Percentiles rank a stretch among this genome's conserved stretches.
phyloP scores from a whole-genome alignment of 2,888 invertebrate genomes.

The Lordiphosa andalusiaca region DNA sequence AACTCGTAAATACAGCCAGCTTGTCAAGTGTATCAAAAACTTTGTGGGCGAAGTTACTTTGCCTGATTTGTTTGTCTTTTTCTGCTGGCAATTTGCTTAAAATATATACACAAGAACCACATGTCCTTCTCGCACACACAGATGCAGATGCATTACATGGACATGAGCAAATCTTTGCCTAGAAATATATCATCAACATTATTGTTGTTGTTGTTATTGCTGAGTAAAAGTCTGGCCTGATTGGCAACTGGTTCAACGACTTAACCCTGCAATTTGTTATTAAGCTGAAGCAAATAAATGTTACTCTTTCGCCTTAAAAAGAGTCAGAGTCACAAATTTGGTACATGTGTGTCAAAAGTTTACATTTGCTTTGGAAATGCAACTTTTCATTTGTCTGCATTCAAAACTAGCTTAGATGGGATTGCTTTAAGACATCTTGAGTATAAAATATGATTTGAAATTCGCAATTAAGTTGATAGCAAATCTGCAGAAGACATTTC shows the following conservation, averaged over 20 bases:
- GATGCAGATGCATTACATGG: constrained; percentile 6
- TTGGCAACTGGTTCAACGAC: constrained; percentile 20
- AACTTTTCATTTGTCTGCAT: constrained; percentile 8
- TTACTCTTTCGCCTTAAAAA: neutral
- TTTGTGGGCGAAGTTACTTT: neutral
- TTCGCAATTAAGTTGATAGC: too few relatives aligned
- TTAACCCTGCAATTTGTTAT: neutral
- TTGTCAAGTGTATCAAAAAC: too few relatives aligned
- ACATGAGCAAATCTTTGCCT: constrained; percentile 20
- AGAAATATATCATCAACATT: constrained; percentile 29
- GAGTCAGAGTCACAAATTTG: constrained; percentile 25
- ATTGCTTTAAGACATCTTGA: too few relatives aligned
- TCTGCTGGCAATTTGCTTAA: constrained; percentile 27
- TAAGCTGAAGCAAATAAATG: too few relatives aligned
- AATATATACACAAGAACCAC: constrained; percentile 11
- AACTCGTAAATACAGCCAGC: too few relatives aligned
- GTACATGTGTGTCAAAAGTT: constrained; percentile 25
- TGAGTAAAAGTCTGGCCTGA: too few relatives aligned
- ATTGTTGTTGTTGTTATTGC: too few relatives aligned
- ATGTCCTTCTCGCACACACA: neutral
- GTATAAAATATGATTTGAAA: too few relatives aligned
- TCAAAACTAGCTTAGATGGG: too few relatives aligned
- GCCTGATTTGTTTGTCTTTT: constrained; percentile 21
- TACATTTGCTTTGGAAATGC: constrained; percentile 24
- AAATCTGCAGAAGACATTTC: too few relatives aligned